phyloP scores from a whole-genome alignment of 2,888 invertebrate genomes.

The Leucania comma region DNA sequence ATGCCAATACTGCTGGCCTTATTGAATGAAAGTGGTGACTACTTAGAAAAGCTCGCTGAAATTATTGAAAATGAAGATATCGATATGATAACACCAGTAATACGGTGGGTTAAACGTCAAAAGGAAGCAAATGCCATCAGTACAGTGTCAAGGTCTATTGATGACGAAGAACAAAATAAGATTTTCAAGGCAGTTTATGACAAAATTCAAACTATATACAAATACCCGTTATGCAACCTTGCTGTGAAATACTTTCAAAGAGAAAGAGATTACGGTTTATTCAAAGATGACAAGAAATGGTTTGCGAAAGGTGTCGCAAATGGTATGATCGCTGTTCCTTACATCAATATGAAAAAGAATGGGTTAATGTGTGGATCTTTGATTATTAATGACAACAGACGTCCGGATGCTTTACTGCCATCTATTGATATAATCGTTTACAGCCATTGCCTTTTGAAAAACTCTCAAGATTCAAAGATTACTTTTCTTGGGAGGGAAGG shows the following conservation, averaged over 20 bases:
- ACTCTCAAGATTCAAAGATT: conserved; percentile 51
- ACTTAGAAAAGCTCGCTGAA: conserved; percentile 18
- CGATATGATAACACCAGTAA: conserved; percentile 18
- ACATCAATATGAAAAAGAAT: conserved; percentile 65
- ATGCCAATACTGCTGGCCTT: conserved; percentile 55
- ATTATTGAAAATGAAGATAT: conserved; percentile 14
- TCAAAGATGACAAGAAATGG: conserved; percentile 57
- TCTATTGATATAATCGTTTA: conserved; percentile 68
- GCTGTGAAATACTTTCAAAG: conserved; percentile 58
- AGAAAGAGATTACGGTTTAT: conserved; percentile 35
- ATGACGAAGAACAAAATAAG: conserved; percentile 27
- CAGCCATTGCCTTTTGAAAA: conserved; percentile 63
- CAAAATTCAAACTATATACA: conserved; percentile 40
- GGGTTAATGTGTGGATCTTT: conserved; percentile 53
- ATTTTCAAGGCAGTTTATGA: conserved; percentile 41
- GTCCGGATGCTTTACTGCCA: conserved; percentile 68
- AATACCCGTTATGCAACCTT: conserved; percentile 39
- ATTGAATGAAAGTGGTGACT: conserved; percentile 36
- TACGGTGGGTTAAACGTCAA: conserved; percentile 52
- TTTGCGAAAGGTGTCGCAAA: conserved; percentile 61
- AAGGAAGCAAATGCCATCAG: conserved; percentile 24
- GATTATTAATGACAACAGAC: conserved; percentile 40
- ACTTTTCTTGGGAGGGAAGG: conserved; percentile 49
- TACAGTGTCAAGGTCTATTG: conserved; percentile 13
- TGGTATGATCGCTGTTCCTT: conserved; percentile 63